Conservation (phyloP, 2,797 vertebrate genomes). For the Poeciliopsis turneri region DNA sequence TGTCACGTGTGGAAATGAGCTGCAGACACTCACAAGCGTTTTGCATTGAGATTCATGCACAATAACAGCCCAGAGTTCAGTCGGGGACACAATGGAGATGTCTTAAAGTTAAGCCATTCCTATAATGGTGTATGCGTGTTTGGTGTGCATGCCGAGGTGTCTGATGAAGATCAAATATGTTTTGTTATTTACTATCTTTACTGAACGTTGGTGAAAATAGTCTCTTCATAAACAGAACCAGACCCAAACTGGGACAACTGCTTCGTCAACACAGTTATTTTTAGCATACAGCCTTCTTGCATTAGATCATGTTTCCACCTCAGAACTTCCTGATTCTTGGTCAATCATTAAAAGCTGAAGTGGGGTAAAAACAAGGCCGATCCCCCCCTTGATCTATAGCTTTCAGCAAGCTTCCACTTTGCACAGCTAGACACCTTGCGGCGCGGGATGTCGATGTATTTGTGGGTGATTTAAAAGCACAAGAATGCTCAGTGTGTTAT, state of each 20-base stretch:
- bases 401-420: not conserved
- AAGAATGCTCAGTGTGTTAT: not conserved
- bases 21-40: constrained; percentile 10
- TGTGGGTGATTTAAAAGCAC: constrained; percentile 4
- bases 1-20: constrained; percentile 26
- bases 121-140: not conserved
- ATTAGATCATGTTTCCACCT: constrained; percentile 37
- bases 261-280: constrained; percentile 51
- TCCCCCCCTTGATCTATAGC: not conserved
- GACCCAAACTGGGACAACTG: constrained; percentile 40
- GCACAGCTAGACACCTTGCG: not conserved
- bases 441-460: constrained; percentile 6
- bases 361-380: constrained; percentile 19
- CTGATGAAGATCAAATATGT: not conserved
- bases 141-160: not conserved
- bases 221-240: constrained; percentile 32
- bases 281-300: constrained; percentile 41
- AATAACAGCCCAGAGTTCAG: not conserved
- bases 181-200: constrained; percentile 3
- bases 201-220: constrained; percentile 3
- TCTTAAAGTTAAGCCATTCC: not conserved
- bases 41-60: not conserved
- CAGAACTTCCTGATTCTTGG: constrained; percentile 52
- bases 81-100: not conserved
- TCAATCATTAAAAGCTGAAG: constrained; percentile 29